Evolutionary conservation across 1,140 invertebrate species (phyloP).

Genomic region (Belonocnema kinseyi): DNA sequence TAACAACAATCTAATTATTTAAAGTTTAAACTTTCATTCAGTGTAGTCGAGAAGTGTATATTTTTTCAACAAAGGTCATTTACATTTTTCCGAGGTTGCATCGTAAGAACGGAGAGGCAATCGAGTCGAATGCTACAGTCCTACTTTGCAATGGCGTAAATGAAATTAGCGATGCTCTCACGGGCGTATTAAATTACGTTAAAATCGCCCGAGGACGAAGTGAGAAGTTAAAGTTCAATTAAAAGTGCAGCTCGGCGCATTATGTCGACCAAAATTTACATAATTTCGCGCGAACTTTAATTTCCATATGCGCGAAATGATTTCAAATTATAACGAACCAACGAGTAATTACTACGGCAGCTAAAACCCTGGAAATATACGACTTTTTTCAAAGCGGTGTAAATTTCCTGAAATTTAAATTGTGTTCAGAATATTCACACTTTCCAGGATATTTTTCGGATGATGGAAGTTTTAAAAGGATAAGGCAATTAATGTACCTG

Average conservation of each 20-base stretch:
- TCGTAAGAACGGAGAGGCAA: not conserved
- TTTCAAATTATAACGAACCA: slow-evolving; percentile 10
- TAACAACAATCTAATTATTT: too few relatives aligned
- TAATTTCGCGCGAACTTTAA: slow-evolving; percentile 15
- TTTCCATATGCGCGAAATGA: slow-evolving; percentile 18
- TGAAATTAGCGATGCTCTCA: slow-evolving; percentile 28
- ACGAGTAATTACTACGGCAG: slow-evolving; percentile 11
- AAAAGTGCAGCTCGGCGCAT: slow-evolving; percentile 15
- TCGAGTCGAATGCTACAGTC: not conserved
- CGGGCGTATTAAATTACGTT: slow-evolving; percentile 23
- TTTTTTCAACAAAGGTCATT: too few relatives aligned
- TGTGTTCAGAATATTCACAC: not conserved
- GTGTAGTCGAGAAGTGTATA: too few relatives aligned
- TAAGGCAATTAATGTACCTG: too few relatives aligned
- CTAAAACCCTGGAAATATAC: slow-evolving; percentile 5
- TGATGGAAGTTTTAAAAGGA: too few relatives aligned
- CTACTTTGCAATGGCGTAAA: slow-evolving; percentile 15
- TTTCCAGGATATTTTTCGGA: not conserved
- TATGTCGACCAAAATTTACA: slow-evolving; percentile 23
- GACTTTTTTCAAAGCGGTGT: not conserved
- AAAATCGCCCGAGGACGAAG: slow-evolving; percentile 16
- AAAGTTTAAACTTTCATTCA: too few relatives aligned
- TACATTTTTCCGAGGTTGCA: too few relatives aligned
- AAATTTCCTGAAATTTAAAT: slow-evolving; percentile 19
- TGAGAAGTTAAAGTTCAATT: slow-evolving; percentile 26